These are phyloP conservation scores for Cantharis flavilabris DNA, from an alignment of 2,888 invertebrate species.

Conservation along the genomic window DNA sequence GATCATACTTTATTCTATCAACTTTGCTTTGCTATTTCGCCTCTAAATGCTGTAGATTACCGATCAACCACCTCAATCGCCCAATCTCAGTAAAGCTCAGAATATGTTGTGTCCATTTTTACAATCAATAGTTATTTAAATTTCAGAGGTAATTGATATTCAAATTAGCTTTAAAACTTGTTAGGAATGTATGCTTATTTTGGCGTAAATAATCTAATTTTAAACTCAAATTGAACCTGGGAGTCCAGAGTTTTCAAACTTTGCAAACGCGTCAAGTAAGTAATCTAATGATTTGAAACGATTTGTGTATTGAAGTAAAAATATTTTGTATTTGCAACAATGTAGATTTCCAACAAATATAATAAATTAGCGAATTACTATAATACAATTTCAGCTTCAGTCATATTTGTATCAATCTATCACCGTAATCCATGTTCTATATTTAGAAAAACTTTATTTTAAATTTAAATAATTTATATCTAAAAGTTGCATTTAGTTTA, in stretches of 20 bases:
- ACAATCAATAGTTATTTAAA: background rate
- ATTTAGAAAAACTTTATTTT: background rate
- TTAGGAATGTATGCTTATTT: background rate
- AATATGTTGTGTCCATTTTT: background rate
- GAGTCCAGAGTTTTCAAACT: background rate
- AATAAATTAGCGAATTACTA: background rate
- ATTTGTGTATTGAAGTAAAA: background rate
- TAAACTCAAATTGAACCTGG: background rate
- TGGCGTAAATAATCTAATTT: background rate
- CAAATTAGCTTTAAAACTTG: background rate
- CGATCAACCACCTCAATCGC: no score
- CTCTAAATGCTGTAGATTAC: no score
- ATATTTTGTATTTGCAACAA: background rate
- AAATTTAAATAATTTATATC: background rate
- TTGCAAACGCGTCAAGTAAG: background rate
- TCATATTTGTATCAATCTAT: background rate
- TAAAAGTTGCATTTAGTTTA: background rate
- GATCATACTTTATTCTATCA: background rate
- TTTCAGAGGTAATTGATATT: background rate
- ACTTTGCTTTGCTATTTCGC: background rate
- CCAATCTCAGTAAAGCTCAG: no score
- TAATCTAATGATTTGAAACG: background rate
- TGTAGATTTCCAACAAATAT: background rate
- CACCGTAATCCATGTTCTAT: background rate
- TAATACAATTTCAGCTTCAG: background rate